Percentiles rank a stretch among this genome's conserved stretches.
Conservation (phyloP, 2,888 invertebrate genomes). For the Caenorhabditis macrosperma region DNA sequence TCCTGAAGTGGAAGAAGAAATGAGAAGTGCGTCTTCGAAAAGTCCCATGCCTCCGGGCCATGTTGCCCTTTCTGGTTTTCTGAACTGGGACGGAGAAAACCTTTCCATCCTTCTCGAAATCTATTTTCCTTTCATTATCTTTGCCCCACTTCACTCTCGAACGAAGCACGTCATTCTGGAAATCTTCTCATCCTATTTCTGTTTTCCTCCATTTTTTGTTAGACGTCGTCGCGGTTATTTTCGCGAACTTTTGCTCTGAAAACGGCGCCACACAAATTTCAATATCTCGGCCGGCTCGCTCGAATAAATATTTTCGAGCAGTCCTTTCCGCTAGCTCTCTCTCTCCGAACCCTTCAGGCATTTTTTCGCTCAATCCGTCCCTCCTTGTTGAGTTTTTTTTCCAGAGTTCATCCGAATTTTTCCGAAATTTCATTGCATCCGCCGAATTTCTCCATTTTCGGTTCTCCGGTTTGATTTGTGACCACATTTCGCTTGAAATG, state of each 20-base stretch:
- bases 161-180: slow-evolving; percentile 6
- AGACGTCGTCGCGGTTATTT: background rate
- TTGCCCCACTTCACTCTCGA: background rate
- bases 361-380: background rate
- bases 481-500: slow-evolving; percentile 24
- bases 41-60: background rate
- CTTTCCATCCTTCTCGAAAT: background rate
- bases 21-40: background rate
- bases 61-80: background rate
- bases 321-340: too few relatives aligned
- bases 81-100: background rate
- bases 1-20: too few relatives aligned
- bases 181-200: slow-evolving; percentile 1
- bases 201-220: background rate
- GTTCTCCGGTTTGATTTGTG: slow-evolving; percentile 3
- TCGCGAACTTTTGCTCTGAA: slow-evolving; percentile 23
- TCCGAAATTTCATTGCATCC: slow-evolving; percentile 11
- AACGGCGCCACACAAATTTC: slow-evolving; percentile 14
- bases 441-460: slow-evolving; percentile 2
- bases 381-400: background rate
- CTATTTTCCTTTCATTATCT: background rate
- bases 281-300: slow-evolving; percentile 9
- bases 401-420: background rate
- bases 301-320: slow-evolving; percentile 12
- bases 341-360: background rate